These are phyloP conservation scores for Bombus impatiens DNA, from an alignment of 1,140 invertebrate genomes.

Conservation along the genomic window DNA sequence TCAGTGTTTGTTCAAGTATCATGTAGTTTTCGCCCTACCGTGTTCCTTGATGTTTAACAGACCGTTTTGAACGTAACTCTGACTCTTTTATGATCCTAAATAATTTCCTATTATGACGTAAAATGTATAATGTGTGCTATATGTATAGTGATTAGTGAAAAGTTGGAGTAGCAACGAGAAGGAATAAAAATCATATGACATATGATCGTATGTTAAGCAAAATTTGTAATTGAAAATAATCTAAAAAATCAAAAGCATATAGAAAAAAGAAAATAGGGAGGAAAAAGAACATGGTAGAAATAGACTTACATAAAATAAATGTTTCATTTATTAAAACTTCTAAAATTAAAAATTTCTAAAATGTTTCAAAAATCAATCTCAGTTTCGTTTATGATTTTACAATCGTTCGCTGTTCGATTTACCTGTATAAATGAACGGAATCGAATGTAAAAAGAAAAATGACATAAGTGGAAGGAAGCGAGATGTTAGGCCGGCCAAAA, in stretches of 20 bases:
- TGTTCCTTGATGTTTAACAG: background rate
- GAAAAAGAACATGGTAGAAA: no score
- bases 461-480: background rate
- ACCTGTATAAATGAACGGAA: background rate
- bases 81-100: background rate
- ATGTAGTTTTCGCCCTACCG: no score
- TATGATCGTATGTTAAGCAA: no score
- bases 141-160: background rate
- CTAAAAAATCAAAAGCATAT: background rate
- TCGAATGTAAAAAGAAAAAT: no score
- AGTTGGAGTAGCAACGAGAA: background rate
- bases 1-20: no score
- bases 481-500: background rate
- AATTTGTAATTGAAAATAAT: background rate
- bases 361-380: background rate
- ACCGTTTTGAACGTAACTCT: background rate
- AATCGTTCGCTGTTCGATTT: background rate
- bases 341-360: background rate
- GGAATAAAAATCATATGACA: no score
- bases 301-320: background rate
- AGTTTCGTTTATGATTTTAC: background rate
- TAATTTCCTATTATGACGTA: background rate
- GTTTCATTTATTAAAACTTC: background rate
- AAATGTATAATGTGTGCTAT: background rate
- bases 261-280: accelerated